Evolutionary conservation across 2,797 vertebrate species (phyloP).

Genomic region (Falco rusticolus): DNA sequence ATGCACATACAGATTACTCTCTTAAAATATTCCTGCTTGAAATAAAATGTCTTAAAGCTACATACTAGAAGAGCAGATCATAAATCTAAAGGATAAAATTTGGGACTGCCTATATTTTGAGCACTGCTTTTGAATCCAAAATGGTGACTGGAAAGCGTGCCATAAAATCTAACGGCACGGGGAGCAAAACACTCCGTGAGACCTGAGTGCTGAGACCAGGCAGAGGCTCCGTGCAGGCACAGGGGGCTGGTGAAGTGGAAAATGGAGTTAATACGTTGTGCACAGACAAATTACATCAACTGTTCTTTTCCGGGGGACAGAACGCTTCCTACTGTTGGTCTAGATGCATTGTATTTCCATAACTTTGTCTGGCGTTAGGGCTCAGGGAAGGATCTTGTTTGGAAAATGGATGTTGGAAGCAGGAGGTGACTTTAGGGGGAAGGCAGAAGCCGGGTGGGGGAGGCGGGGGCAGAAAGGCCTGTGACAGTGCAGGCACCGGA

Average conservation of each 20-base stretch:
- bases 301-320: neutral
- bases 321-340: neutral
- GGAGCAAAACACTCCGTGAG: neutral
- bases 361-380: neutral
- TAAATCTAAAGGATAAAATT: constrained; percentile 48
- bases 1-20: constrained; percentile 22
- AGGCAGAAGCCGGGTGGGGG: neutral
- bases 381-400: neutral
- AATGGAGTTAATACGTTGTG: constrained; percentile 16
- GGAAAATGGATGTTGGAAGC: neutral
- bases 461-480: neutral
- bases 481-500: neutral
- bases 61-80: constrained; percentile 10
- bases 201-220: neutral
- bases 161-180: neutral
- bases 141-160: neutral
- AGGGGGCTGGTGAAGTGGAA: constrained; percentile 6
- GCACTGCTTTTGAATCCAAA: constrained; percentile 44
- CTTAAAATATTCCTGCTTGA: constrained; percentile 54
- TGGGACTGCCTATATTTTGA: neutral
- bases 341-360: neutral
- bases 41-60: constrained; percentile 62
- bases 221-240: neutral
- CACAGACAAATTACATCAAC: neutral
- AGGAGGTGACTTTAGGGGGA: neutral